Evolutionary conservation across 2,888 invertebrate genomes (phyloP), one percentile per base, ranked within the genome.

Genomic region (Allolobophora icterica): DNA sequence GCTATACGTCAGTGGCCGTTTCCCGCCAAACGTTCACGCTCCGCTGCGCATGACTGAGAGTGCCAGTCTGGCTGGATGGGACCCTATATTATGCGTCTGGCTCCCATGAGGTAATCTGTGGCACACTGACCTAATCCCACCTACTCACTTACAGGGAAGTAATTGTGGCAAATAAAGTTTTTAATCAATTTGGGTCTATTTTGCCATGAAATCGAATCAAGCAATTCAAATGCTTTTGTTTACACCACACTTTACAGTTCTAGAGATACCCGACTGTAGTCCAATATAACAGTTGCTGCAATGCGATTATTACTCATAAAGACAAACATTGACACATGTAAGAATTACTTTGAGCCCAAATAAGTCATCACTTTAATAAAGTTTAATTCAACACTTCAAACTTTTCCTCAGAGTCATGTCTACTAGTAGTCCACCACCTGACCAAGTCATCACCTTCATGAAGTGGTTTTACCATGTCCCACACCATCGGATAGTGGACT

Each of bases 11-110:
- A 33, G 38, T 19, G 87, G 4, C 87, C n/a, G 87, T 87, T 87
- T 87, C 87, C 87, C 87, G 87, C 87, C 87, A 38, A 87, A 87
- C 35, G 87, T 5, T 87, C 2, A 71, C 87, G 87, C 35, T 87
- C 87, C 87, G 87, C 87, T 87, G 87, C 87, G 38, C 87, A 87
- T 87, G 87, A 87, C 87, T 35, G 87, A 87, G 21, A 34, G 6
- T 33, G 87, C 24, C 87, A 35, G 87, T 87, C 87, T 34, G 87
- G 34, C 87, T 71, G 71, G 30, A n/a, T 71, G 71, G 71, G 30
- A 71, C n/a, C n/a, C 71, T 71, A n/a, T 8, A n/a, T 71, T 71
- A 71, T 71, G 71, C 71, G 71, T 71, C 71, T 71, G 71, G 71
- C 11, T 71, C 71, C n/a, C n/a, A 11, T 0, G 38, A 71, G 71